phyloP scores from a whole-genome alignment of 2,113 vertebrate genomes.

The Psephotus haematonotus region DNA sequence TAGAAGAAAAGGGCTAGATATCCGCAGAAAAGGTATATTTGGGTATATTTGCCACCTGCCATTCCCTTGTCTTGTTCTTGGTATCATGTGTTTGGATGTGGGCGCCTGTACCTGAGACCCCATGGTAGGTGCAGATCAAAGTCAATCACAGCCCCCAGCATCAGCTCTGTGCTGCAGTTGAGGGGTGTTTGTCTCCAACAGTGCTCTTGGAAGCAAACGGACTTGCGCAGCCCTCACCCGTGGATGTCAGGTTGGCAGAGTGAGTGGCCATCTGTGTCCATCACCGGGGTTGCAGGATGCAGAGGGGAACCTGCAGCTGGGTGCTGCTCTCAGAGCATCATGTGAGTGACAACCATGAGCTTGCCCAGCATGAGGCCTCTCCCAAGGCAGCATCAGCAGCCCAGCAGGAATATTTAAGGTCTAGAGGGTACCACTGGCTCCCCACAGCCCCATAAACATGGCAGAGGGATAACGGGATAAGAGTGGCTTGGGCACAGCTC shows the following conservation, averaged over 20 bases:
- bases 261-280: rapidly evolving
- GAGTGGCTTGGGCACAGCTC: background rate
- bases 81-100: background rate
- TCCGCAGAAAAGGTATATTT: background rate
- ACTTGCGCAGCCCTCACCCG: rapidly evolving
- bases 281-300: background rate
- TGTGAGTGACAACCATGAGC: background rate
- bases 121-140: background rate
- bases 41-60: background rate
- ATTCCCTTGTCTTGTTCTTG: background rate
- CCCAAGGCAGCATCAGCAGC: background rate
- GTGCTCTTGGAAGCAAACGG: background rate
- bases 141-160: background rate
- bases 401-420: background rate
- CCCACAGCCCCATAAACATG: background rate
- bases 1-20: background rate
- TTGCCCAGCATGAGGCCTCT: background rate
- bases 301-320: background rate
- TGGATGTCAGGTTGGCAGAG: background rate
- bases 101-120: background rate
- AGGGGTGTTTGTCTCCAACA: background rate
- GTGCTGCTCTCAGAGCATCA: background rate
- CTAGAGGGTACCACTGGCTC: rapidly evolving
- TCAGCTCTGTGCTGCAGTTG: background rate
- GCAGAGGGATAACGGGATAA: too few species aligned